Percentiles rank a stretch among this genome's conserved stretches.
Conservation (phyloP, 2,113 vertebrate species). For the Rousettus leschenaultii region DNA sequence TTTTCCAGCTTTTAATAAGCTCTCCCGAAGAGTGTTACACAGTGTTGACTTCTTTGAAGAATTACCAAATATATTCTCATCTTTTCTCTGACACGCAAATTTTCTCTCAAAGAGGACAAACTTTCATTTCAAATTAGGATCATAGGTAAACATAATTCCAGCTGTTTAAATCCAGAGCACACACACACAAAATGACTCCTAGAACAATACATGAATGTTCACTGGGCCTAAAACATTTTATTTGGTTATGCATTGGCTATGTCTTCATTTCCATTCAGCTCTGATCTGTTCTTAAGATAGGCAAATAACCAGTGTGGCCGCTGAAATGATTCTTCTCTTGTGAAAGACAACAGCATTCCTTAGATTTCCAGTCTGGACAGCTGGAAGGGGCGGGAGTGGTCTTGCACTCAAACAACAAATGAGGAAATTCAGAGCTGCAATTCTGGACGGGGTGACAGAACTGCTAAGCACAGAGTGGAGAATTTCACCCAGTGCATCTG, state of each 20-base stretch:
- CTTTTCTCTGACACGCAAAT: slow-evolving; percentile 41
- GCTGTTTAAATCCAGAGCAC: slow-evolving; percentile 12
- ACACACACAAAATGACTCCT: background rate
- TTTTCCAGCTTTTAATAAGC: background rate
- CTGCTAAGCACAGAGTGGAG: background rate
- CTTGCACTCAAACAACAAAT: background rate
- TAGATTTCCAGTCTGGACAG: background rate
- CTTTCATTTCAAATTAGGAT: slow-evolving; percentile 30
- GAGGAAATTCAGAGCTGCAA: background rate
- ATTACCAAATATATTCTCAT: slow-evolving; percentile 3
- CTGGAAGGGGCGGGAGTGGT: background rate
- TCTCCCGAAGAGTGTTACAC: background rate
- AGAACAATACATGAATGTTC: background rate
- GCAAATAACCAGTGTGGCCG: background rate
- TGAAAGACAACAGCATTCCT: background rate
- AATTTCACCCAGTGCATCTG: background rate
- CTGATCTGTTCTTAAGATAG: slow-evolving; percentile 33
- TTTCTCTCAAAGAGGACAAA: slow-evolving; percentile 17
- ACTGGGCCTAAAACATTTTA: background rate
- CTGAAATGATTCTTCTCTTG: background rate
- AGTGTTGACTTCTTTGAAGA: background rate
- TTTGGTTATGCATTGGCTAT: background rate
- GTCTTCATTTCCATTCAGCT: slow-evolving; percentile 25
- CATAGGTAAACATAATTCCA: slow-evolving; percentile 27
- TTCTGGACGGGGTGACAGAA: background rate